Evolutionary conservation across 2,113 vertebrate genomes (phyloP).

Genomic region (Peromyscus polionotus): DNA sequence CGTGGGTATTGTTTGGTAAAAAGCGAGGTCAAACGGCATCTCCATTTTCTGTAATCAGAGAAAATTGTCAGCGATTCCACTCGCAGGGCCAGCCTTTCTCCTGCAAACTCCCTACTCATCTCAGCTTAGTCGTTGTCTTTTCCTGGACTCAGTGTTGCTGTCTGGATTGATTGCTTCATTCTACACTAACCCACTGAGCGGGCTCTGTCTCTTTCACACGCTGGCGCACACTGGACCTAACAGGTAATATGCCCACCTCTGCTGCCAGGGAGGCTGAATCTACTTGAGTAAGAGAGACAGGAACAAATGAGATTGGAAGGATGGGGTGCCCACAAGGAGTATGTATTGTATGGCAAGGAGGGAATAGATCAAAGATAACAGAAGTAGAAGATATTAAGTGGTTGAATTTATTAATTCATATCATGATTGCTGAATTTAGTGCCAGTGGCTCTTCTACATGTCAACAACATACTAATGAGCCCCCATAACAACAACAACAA

Average conservation of each 20-base stretch:
- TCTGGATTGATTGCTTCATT: neutral
- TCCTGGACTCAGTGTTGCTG: neutral
- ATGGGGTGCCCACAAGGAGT: neutral
- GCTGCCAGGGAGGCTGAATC: neutral
- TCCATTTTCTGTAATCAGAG: conserved; percentile 67
- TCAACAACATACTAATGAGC: neutral
- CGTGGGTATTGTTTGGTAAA: conserved; percentile 46
- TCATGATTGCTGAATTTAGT: neutral
- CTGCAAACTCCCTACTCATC: neutral
- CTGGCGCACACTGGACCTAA: neutral
- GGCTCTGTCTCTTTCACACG: neutral
- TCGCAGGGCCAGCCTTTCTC: neutral
- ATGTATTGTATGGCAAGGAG: neutral
- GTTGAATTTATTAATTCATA: neutral
- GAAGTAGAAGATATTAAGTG: neutral
- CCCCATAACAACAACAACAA: neutral
- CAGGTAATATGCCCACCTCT: neutral
- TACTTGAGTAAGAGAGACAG: neutral
- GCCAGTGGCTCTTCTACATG: neutral
- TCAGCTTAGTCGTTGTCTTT: neutral
- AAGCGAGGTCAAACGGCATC: neutral
- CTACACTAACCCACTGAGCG: neutral
- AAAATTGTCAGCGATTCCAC: conserved; percentile 56
- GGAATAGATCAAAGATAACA: neutral
- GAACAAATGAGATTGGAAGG: rapidly evolving